A percentile compares a stretch with the other conserved stretches of the same genome.
Evolutionary conservation across 35 echinoderm and acorn worm species (phyloP).

Genomic region (Anneissia japonica): DNA sequence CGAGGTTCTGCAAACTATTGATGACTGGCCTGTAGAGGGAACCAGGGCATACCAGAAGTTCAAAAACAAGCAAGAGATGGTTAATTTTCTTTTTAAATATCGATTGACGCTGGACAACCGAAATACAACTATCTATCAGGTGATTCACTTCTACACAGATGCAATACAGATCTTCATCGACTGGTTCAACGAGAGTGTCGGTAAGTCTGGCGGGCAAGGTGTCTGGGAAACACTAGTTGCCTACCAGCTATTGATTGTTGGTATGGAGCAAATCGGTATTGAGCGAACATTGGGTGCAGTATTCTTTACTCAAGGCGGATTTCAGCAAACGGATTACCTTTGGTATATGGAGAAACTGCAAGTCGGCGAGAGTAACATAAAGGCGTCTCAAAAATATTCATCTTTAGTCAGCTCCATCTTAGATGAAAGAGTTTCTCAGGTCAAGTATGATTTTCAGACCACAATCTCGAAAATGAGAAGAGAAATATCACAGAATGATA

Average conservation of each 20-base stretch:
- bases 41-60: slow-evolving; percentile 65
- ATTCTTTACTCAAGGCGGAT: slow-evolving; percentile 74
- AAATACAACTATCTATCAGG: slow-evolving; percentile 75
- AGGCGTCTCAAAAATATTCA: slow-evolving; percentile 66
- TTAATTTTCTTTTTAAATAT: slow-evolving; percentile 66
- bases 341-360: slow-evolving; percentile 86
- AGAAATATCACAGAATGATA: slow-evolving; percentile 51
- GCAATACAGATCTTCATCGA: slow-evolving; percentile 74
- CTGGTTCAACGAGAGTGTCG: slow-evolving; percentile 66
- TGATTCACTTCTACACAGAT: slow-evolving; percentile 82
- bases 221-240: slow-evolving; percentile 76
- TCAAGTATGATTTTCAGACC: slow-evolving; percentile 35
- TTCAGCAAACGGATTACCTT: slow-evolving; percentile 46
- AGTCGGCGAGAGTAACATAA: slow-evolving; percentile 59
- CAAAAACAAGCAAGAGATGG: slow-evolving; percentile 62
- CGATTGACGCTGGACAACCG: slow-evolving; percentile 68
- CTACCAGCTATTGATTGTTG: slow-evolving; percentile 66
- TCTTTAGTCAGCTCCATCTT: slow-evolving; percentile 42
- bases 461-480: slow-evolving; percentile 45
- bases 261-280: slow-evolving; percentile 80
- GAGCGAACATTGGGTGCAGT: slow-evolving; percentile 72
- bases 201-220: slow-evolving; percentile 65
- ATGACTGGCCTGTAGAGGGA: slow-evolving; percentile 71
- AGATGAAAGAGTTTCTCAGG: slow-evolving; percentile 33
- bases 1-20: slow-evolving; percentile 59